phyloP scores from a whole-genome alignment of 2,797 vertebrate species.

The Brachyrhaphis roseni region DNA sequence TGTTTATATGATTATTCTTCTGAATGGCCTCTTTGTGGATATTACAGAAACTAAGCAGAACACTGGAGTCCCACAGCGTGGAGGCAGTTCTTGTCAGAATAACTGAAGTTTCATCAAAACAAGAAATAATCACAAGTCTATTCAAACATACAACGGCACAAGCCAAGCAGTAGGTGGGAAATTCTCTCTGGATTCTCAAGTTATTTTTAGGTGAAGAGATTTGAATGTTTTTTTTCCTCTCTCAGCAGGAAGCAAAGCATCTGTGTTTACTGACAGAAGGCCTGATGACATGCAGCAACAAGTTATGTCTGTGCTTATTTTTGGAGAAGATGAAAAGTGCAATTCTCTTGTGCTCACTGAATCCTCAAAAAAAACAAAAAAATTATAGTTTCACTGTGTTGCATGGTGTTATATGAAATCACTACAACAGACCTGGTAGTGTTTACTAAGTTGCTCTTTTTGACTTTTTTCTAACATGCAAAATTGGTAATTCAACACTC shows the following conservation, averaged over 20 bases:
- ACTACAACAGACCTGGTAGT: conserved; percentile 2
- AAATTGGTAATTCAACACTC: conserved; percentile 10
- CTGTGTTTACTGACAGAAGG: conserved; percentile 34
- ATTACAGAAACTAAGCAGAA: conserved; percentile 26
- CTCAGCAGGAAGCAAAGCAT: conserved; percentile 38
- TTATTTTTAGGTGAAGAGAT: conserved; percentile 41
- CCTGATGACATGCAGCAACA: conserved; percentile 26
- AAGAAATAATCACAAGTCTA: conserved; percentile 9
- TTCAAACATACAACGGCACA: conserved; percentile 12
- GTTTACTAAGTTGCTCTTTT: neutral
- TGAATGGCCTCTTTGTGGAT: conserved; percentile 21
- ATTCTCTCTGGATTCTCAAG: conserved; percentile 23
- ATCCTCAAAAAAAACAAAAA: neutral
- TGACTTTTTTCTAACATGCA: neutral
- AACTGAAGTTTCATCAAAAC: conserved; percentile 32
- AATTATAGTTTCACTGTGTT: conserved; percentile 2
- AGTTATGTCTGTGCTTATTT: conserved; percentile 16
- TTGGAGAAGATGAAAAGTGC: neutral
- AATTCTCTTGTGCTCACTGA: neutral
- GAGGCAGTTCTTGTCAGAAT: conserved; percentile 42
- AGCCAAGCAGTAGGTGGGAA: conserved; percentile 22
- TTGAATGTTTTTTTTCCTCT: conserved; percentile 22
- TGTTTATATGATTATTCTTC: conserved; percentile 27
- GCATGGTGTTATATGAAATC: neutral
- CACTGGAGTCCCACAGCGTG: conserved; percentile 26